A percentile compares a stretch with the other conserved stretches of the same genome.
Evolutionary conservation across 2,888 invertebrate genomes (phyloP).

Genomic region (Rutpela maculata): DNA sequence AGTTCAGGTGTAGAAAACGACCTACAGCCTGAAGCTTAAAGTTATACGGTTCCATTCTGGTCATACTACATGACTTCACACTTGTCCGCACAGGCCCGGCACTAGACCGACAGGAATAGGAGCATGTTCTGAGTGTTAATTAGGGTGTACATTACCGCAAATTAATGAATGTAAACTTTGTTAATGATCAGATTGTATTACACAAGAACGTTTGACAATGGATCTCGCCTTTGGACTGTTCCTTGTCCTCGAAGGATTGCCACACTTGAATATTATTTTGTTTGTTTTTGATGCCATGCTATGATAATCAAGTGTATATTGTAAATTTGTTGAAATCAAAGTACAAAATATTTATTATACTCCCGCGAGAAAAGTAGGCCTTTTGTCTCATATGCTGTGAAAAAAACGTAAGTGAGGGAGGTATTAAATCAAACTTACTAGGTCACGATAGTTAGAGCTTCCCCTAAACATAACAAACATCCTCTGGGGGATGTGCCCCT

Average conservation of each 20-base stretch:
- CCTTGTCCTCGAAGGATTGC: neutral
- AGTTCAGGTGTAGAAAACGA: constrained; percentile 54
- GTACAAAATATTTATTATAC: neutral
- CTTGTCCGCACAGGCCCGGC: neutral
- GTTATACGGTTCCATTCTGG: constrained; percentile 1
- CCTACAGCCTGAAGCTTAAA: constrained; percentile 51
- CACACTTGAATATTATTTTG: neutral
- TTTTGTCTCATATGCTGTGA: too few relatives aligned
- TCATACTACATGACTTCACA: neutral
- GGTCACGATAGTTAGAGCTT: too few relatives aligned
- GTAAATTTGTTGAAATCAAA: neutral
- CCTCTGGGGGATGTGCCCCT: too few relatives aligned
- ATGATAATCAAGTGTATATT: neutral
- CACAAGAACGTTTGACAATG: neutral
- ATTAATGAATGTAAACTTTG: neutral
- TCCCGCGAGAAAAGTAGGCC: too few relatives aligned
- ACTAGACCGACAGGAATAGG: neutral
- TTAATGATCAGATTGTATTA: neutral
- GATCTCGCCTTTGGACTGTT: neutral
- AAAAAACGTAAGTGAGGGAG: too few relatives aligned
- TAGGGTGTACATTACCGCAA: neutral
- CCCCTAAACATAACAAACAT: too few relatives aligned
- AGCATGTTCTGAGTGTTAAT: neutral
- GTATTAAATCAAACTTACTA: too few relatives aligned
- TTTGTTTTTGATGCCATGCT: neutral